Conservation (phyloP, 2,888 invertebrate genomes). For the Andrena bicolor region DNA sequence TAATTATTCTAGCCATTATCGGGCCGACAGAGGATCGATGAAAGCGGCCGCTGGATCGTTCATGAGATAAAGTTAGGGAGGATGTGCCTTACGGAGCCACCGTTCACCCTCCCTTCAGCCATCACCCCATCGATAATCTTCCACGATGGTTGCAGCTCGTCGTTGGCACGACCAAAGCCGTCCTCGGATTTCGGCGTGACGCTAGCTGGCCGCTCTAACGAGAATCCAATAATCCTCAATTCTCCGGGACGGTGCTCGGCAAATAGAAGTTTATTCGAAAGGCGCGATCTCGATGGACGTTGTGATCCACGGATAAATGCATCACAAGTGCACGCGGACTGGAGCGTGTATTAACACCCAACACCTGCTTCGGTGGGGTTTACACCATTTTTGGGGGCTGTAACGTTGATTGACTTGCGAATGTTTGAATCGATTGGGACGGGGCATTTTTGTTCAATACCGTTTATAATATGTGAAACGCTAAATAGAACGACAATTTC, state of each 20-base stretch:
- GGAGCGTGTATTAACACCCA: not conserved
- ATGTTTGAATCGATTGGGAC: not conserved
- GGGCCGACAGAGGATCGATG: slow-evolving; percentile 64
- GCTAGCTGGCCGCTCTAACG: slow-evolving; percentile 75
- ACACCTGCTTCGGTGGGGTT: slow-evolving; percentile 4
- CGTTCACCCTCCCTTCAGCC: slow-evolving; percentile 43
- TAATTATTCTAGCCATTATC: slow-evolving; percentile 78
- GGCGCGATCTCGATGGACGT: slow-evolving; percentile 59
- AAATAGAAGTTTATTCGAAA: slow-evolving; percentile 81
- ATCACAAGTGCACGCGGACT: not conserved
- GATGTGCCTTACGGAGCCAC: slow-evolving; percentile 53
- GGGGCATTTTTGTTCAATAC: slow-evolving; percentile 9
- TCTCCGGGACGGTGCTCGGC: slow-evolving; percentile 78
- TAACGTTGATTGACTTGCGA: not conserved
- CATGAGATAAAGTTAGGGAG: slow-evolving; percentile 55
- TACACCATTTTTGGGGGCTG: not conserved
- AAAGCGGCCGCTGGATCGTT: slow-evolving; percentile 55
- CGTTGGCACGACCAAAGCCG: slow-evolving; percentile 63
- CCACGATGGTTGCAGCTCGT: slow-evolving; percentile 45
- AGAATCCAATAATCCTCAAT: slow-evolving; percentile 83
- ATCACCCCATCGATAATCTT: slow-evolving; percentile 54
- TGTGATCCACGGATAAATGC: slow-evolving; percentile 41
- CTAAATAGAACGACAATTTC: no score
- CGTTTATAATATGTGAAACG: not conserved
- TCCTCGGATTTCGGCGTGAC: slow-evolving; percentile 67